These are phyloP conservation scores for Tineola bisselliella DNA, from an alignment of 2,888 invertebrate genomes.

Conservation along the genomic window DNA sequence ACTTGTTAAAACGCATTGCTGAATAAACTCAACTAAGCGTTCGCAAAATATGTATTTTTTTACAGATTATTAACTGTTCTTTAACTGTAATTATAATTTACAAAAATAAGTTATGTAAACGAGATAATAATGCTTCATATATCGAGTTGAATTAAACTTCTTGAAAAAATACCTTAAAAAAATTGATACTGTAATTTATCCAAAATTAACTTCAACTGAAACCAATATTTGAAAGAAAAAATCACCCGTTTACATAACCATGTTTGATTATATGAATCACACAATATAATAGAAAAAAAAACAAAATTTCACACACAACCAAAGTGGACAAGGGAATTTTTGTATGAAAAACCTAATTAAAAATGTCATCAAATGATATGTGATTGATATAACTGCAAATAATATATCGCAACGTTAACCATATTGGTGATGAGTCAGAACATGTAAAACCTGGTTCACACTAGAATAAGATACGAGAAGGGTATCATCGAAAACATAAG, in stretches of 20 bases:
- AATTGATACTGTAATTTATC: no score
- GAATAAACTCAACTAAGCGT: no score
- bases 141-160: no score
- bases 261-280: neutral
- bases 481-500: no score
- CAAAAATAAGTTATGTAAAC: neutral
- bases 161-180: no score
- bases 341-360: neutral
- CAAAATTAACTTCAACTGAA: no score
- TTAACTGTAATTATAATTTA: neutral
- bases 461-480: no score
- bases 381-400: slow-evolving; percentile 34
- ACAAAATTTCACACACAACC: slow-evolving; percentile 2
- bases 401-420: slow-evolving; percentile 2
- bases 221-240: no score
- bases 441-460: no score
- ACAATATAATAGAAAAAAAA: neutral
- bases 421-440: neutral
- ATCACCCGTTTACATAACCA: neutral
- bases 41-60: no score
- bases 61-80: neutral
- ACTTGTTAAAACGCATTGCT: no score
- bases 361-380: slow-evolving; percentile 33
- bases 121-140: neutral
- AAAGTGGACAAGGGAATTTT: neutral